Percentiles rank a stretch among this genome's conserved stretches.
These are phyloP conservation scores for Morelia viridis DNA, from an alignment of 2,797 vertebrate species.

Conservation along the genomic window DNA sequence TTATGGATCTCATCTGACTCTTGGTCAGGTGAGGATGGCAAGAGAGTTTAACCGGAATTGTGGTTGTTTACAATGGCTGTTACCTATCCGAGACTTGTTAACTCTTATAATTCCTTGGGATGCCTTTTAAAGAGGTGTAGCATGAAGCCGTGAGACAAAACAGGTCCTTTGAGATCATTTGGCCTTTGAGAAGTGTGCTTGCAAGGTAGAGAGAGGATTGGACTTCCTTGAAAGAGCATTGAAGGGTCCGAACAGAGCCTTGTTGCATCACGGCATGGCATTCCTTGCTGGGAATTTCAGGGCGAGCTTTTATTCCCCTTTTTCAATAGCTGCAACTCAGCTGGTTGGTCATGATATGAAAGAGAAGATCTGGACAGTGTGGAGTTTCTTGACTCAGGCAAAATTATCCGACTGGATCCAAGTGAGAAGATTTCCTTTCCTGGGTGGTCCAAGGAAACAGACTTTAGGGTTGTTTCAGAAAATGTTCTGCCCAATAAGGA, in stretches of 20 bases:
- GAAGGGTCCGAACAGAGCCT: not conserved
- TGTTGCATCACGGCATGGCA: constrained; percentile 15
- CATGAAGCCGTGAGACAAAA: not conserved
- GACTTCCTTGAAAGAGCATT: not conserved
- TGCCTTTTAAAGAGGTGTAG: constrained; percentile 14
- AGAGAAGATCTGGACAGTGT: not conserved
- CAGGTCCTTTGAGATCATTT: not conserved
- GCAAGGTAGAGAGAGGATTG: not conserved
- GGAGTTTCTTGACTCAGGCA: too few species aligned
- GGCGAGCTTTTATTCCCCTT: not conserved
- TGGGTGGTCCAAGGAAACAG: not conserved
- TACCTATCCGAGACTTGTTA: constrained; percentile 49
- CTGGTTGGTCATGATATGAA: constrained; percentile 3
- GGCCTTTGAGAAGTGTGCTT: not conserved
- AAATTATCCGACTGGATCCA: too few species aligned
- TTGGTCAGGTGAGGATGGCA: constrained; percentile 54
- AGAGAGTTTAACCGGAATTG: constrained; percentile 60
- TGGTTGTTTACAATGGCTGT: constrained; percentile 71
- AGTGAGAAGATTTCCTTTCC: not conserved
- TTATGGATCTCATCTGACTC: constrained; percentile 81
- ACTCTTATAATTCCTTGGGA: constrained; percentile 59
- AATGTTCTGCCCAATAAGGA: not conserved
- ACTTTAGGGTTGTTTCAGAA: not conserved
- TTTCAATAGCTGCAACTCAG: not conserved
- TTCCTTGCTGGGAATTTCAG: not conserved